A percentile compares a stretch with the other conserved stretches of the same genome.
phyloP scores from a whole-genome alignment of 2,888 invertebrate species.

The Steinernema hermaphroditum region DNA sequence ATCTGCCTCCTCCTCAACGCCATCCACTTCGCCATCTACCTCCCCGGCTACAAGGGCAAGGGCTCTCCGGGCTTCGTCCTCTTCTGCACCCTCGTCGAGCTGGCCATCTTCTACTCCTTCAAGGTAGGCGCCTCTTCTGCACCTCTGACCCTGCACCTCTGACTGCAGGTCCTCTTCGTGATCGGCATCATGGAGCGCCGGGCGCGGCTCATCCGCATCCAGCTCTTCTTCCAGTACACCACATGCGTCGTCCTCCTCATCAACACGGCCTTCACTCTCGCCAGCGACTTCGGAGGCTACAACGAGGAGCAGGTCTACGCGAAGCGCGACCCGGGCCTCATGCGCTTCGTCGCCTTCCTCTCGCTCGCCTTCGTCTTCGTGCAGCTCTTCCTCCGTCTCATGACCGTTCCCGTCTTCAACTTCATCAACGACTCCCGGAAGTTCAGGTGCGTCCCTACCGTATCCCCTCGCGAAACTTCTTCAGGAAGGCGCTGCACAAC shows the following conservation, averaged over 20 bases:
- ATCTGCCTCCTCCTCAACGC: conserved; percentile 35
- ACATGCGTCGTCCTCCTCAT: conserved; percentile 65
- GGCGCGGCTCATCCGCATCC: conserved; percentile 56
- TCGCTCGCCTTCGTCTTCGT: conserved; percentile 64
- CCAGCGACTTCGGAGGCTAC: conserved; percentile 65
- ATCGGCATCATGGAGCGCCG: conserved; percentile 59
- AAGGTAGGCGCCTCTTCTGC: conserved; percentile 47
- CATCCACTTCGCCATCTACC: conserved; percentile 57
- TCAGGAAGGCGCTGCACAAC: conserved; percentile 59
- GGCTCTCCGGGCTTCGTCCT: conserved; percentile 57
- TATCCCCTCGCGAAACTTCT: conserved; percentile 19
- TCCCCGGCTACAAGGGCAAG: conserved; percentile 50
- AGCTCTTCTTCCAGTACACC: conserved; percentile 64
- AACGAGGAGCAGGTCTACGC: conserved; percentile 54
- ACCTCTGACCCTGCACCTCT: background rate
- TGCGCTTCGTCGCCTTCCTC: conserved; percentile 61
- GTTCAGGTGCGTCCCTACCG: conserved; percentile 50
- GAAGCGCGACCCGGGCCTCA: conserved; percentile 58
- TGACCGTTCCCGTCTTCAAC: conserved; percentile 62
- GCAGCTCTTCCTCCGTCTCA: conserved; percentile 61
- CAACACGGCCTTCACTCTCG: conserved; percentile 62
- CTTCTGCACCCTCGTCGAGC: conserved; percentile 56
- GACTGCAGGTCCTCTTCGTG: conserved; percentile 60
- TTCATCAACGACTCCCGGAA: conserved; percentile 62
- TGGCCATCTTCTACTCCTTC: conserved; percentile 61